Evolutionary conservation across 53 echinoderm and acorn worm genomes (phyloP).

Genomic region (Antedon mediterranea): DNA sequence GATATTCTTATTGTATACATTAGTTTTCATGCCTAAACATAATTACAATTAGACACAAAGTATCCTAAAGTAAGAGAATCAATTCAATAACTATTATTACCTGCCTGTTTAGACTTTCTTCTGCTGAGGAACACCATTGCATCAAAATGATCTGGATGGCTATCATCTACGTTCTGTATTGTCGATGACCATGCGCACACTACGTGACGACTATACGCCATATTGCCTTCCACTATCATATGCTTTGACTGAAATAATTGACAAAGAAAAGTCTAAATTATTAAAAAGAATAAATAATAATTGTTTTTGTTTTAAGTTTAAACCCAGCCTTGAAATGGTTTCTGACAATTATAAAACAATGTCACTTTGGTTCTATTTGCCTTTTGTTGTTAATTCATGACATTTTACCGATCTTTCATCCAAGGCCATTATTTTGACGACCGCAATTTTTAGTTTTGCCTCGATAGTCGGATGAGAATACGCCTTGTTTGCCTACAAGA

Average conservation of each 20-base stretch:
- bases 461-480: background rate
- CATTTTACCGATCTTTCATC: slow-evolving; percentile 1
- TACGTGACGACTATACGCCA: background rate
- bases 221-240: background rate
- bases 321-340: no score
- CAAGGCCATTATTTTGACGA: background rate
- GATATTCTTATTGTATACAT: no score
- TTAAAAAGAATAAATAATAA: no score
- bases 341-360: background rate
- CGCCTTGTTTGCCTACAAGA: background rate
- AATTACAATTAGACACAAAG: no score
- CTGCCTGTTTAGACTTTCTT: background rate
- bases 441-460: background rate
- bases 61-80: no score
- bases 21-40: no score
- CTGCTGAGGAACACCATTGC: background rate
- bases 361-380: background rate
- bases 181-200: background rate
- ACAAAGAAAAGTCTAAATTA: no score
- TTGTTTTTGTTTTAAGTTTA: no score
- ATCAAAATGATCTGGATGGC: background rate
- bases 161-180: background rate
- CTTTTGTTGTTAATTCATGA: background rate
- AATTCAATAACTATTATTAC: no score
- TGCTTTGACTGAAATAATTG: background rate